Evolutionary conservation across 2,797 vertebrate species (phyloP).

Genomic region (Spondyliosoma cantharus): DNA sequence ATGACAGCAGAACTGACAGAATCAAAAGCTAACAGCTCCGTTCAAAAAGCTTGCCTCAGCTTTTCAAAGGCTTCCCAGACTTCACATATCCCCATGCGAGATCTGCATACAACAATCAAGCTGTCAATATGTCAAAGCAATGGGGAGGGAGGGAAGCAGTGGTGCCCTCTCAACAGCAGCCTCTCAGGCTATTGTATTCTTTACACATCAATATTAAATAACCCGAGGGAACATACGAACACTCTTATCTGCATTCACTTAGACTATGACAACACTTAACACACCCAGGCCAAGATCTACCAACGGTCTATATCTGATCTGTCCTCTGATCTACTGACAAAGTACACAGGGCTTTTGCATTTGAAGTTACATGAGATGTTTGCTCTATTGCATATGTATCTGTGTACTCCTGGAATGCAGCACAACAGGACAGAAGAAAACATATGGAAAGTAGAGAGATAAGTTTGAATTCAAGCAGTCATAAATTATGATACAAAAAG

Average conservation of each 20-base stretch:
- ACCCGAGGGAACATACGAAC: slow-evolving; percentile 20
- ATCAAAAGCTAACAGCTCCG: slow-evolving; percentile 39
- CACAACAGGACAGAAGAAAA: background rate
- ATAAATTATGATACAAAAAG: background rate
- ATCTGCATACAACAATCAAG: slow-evolving; percentile 64
- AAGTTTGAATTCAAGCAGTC: background rate
- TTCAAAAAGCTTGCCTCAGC: slow-evolving; percentile 63
- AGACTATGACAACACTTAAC: slow-evolving; percentile 35
- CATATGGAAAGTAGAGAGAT: slow-evolving; percentile 6
- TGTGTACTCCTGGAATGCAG: background rate
- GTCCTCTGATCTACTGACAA: slow-evolving; percentile 19
- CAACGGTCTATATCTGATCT: background rate
- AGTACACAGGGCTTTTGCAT: background rate
- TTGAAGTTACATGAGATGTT: background rate
- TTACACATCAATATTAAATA: slow-evolving; percentile 62
- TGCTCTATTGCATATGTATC: background rate
- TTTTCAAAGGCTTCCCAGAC: slow-evolving; percentile 49
- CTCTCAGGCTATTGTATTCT: slow-evolving; percentile 48
- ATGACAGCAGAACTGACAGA: slow-evolving; percentile 50
- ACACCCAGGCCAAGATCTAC: slow-evolving; percentile 6
- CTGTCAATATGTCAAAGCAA: slow-evolving; percentile 68
- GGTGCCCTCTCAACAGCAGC: slow-evolving; percentile 38
- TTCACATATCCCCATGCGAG: slow-evolving; percentile 39
- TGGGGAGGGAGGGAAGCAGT: slow-evolving; percentile 13
- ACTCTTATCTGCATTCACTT: slow-evolving; percentile 48